These are phyloP conservation scores for Echinometra lucunter DNA, from an alignment of 53 echinoderm and acorn worm genomes.

Conservation along the genomic window DNA sequence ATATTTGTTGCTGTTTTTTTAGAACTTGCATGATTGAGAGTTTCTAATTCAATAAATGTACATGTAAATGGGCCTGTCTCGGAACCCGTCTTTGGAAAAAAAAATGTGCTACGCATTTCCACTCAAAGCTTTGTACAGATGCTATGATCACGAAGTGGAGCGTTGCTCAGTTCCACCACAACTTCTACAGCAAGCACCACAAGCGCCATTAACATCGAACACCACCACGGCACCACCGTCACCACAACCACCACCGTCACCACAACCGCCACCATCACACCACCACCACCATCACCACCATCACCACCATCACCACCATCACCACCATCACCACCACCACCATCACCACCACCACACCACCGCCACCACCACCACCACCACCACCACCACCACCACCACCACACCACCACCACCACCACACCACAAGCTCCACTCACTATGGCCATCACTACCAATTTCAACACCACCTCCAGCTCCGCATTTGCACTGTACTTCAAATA, in stretches of 20 bases:
- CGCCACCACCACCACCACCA: neutral
- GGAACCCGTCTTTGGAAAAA: too few relatives aligned
- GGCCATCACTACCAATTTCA: neutral
- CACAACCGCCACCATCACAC: neutral
- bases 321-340: neutral
- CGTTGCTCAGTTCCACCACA: neutral
- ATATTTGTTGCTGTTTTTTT: too few relatives aligned
- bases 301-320: neutral
- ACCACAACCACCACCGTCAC: neutral
- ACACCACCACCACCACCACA: too few relatives aligned
- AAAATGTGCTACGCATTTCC: too few relatives aligned
- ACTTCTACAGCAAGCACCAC: neutral
- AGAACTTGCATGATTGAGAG: too few relatives aligned
- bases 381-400: neutral
- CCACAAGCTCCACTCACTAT: too few relatives aligned
- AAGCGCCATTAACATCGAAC: neutral
- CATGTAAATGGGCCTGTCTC: too few relatives aligned
- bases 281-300: neutral
- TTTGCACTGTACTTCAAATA: too few relatives aligned
- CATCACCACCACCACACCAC: neutral
- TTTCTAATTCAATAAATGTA: too few relatives aligned
- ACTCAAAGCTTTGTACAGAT: too few relatives aligned
- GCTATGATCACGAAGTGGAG: too few relatives aligned
- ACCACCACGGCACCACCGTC: neutral
- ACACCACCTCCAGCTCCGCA: too few relatives aligned